Evolutionary conservation across 2,888 invertebrate genomes (phyloP).

Genomic region (Plebejus anna): DNA sequence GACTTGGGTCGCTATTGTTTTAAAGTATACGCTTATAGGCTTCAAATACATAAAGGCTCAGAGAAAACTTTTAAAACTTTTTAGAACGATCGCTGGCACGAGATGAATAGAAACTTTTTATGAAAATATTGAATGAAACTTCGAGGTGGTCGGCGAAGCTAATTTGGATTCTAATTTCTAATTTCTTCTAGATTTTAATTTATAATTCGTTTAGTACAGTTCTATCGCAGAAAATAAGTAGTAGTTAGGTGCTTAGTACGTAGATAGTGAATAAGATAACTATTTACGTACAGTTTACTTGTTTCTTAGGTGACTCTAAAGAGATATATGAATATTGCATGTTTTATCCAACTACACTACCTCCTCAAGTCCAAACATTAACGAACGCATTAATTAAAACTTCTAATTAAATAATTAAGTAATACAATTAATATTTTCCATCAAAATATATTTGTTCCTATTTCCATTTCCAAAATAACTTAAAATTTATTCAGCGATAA

Average conservation of each 20-base stretch:
- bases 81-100: background rate
- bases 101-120: background rate
- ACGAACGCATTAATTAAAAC: background rate
- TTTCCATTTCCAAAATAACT: background rate
- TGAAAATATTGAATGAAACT: background rate
- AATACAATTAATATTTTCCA: background rate
- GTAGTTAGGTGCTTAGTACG: no score
- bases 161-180: no score
- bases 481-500: slow-evolving; percentile 10
- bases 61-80: background rate
- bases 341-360: no score
- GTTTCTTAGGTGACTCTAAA: no score
- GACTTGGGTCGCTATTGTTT: background rate
- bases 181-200: background rate
- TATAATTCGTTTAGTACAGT: background rate
- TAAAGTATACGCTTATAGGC: background rate
- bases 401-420: background rate
- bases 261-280: no score
- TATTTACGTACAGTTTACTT: no score
- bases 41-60: background rate
- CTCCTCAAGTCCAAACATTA: no score
- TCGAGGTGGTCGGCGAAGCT: background rate
- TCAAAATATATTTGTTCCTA: background rate
- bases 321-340: no score
- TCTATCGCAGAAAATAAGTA: background rate